A percentile compares a stretch with the other conserved stretches of the same genome.
Conservation (phyloP, 2,888 invertebrate species). For the Autographa pulchrina region DNA sequence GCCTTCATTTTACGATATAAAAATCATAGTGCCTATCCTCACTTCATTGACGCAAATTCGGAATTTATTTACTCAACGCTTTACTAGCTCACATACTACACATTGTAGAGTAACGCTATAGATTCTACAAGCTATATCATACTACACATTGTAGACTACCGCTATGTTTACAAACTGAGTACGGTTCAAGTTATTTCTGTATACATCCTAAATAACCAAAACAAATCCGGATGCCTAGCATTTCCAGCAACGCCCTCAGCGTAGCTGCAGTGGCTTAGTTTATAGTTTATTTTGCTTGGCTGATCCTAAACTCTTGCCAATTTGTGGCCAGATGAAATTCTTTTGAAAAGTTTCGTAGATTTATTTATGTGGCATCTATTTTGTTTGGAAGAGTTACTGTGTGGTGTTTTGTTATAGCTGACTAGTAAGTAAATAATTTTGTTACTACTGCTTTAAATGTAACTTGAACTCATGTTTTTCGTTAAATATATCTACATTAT, state of each 20-base stretch:
- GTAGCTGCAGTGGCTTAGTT: neutral
- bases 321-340: constrained; percentile 4
- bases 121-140: no score
- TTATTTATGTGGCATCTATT: constrained; percentile 4
- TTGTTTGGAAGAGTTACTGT: neutral
- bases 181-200: neutral
- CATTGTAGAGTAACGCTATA: no score
- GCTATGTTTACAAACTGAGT: neutral
- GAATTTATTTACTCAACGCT: no score
- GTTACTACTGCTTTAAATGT: neutral
- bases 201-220: neutral
- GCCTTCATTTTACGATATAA: no score
- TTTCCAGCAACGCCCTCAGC: neutral
- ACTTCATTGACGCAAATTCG: no score
- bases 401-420: neutral
- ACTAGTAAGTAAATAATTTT: neutral
- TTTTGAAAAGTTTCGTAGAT: neutral
- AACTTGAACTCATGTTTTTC: neutral
- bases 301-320: constrained; percentile 4
- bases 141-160: neutral
- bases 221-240: neutral
- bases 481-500: neutral
- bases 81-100: no score
- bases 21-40: no score
- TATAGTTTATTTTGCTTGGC: constrained; percentile 4